These are phyloP conservation scores for Anarhynchus alexandrinus DNA, from an alignment of 2,113 vertebrate species.

Conservation along the genomic window DNA sequence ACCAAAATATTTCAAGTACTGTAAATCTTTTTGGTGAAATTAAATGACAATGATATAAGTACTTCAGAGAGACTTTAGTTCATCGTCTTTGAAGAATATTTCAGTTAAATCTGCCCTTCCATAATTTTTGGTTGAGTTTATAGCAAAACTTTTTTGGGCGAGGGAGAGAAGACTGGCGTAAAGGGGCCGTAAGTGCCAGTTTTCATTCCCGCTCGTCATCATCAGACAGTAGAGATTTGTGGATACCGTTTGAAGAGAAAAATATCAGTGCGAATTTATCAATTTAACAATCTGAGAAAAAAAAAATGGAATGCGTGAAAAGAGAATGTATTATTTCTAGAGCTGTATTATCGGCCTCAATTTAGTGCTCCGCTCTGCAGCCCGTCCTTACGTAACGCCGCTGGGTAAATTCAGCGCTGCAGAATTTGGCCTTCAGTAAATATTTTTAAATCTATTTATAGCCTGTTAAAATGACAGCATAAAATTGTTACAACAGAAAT, in stretches of 20 bases:
- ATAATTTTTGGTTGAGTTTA: background rate
- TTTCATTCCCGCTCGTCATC: background rate
- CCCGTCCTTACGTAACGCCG: background rate
- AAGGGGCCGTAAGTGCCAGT: background rate
- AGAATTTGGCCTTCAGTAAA: constrained; percentile 41
- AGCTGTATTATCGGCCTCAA: background rate
- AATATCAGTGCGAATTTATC: background rate
- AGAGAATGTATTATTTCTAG: background rate
- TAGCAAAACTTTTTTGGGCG: background rate
- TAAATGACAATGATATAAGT: background rate
- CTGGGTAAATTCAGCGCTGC: background rate
- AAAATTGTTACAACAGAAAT: constrained; percentile 16
- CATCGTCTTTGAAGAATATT: background rate
- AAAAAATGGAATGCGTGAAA: background rate
- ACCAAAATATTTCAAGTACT: background rate
- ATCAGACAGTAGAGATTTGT: background rate
- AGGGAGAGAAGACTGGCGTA: background rate
- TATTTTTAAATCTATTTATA: constrained; percentile 45
- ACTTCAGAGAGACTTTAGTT: background rate
- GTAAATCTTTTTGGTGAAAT: background rate
- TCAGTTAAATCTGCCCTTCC: background rate
- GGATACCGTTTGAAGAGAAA: background rate
- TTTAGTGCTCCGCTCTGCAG: background rate
- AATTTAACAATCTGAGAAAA: background rate
- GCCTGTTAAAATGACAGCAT: background rate